Evolutionary conservation across 2,888 invertebrate species (phyloP).

Genomic region (Rhamphomyia laevipes): DNA sequence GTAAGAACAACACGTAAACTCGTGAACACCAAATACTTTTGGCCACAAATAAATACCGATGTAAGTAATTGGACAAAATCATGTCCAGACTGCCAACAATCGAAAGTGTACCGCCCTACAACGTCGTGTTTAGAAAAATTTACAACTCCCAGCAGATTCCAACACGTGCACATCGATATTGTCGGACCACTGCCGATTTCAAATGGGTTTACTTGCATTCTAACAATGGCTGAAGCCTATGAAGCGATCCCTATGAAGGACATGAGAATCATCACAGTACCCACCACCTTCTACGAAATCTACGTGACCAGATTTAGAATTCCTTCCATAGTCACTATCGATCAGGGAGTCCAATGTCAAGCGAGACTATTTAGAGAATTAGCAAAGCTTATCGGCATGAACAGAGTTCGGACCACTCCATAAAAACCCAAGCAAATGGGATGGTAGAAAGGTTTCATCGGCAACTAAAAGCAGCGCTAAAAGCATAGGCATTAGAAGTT

Average conservation of each 20-base stretch:
- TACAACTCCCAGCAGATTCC: neutral
- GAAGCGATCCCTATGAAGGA: neutral
- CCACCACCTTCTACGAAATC: neutral
- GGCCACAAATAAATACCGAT: no score
- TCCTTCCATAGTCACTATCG: neutral
- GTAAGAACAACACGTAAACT: slow-evolving; percentile 1
- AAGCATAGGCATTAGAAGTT: neutral
- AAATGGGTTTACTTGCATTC: neutral
- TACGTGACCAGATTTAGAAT: neutral
- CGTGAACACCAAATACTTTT: neutral
- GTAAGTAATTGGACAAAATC: no score
- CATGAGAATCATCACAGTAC: neutral
- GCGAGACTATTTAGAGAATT: neutral
- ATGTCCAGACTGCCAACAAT: slow-evolving; percentile 5
- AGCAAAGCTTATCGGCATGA: neutral
- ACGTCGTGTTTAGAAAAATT: neutral
- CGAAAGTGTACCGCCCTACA: slow-evolving; percentile 6
- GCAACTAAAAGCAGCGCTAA: neutral
- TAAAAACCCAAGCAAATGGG: slow-evolving; percentile 1
- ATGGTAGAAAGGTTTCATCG: neutral
- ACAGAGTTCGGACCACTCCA: neutral
- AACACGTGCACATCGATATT: neutral
- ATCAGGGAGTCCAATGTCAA: neutral
- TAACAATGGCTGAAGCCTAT: neutral
- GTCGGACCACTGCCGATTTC: no score